phyloP scores from a whole-genome alignment of 2,888 invertebrate species.

The Drosophila colorata region DNA sequence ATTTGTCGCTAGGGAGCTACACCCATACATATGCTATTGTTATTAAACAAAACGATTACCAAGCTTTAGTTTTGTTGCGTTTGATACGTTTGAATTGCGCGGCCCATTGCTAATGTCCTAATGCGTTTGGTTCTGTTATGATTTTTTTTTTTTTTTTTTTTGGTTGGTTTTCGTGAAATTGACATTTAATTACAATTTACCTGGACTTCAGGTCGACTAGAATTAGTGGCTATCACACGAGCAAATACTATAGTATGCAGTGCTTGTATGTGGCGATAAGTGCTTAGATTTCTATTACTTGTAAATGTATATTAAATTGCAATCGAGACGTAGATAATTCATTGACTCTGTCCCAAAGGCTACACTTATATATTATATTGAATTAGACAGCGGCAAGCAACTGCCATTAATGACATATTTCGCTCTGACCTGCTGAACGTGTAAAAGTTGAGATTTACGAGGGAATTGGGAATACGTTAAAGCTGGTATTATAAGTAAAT shows the following conservation, averaged over 20 bases:
- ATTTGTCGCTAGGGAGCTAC: slow-evolving; percentile 31
- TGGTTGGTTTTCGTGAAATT: slow-evolving; percentile 53
- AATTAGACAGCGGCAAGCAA: slow-evolving; percentile 9
- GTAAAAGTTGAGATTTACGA: slow-evolving; percentile 5
- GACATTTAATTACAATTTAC: slow-evolving; percentile 70
- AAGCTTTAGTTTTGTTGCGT: slow-evolving; percentile 38
- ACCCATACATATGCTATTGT: slow-evolving; percentile 19
- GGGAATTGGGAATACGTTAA: slow-evolving; percentile 3
- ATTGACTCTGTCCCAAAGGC: slow-evolving; percentile 34
- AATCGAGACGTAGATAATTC: slow-evolving; percentile 38
- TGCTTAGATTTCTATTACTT: slow-evolving; percentile 48
- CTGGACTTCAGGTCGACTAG: slow-evolving; percentile 20
- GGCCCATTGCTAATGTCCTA: slow-evolving; percentile 56
- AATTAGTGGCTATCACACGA: slow-evolving; percentile 49
- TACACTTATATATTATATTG: slow-evolving; percentile 24
- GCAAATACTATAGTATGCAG: slow-evolving; percentile 15
- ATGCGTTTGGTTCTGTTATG: no score
- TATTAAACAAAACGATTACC: slow-evolving; percentile 52
- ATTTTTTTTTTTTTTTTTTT: slow-evolving; percentile 31
- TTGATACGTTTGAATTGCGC: slow-evolving; percentile 25
- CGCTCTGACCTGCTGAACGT: slow-evolving; percentile 3
- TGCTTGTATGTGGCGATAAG: slow-evolving; percentile 35
- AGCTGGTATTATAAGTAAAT: slow-evolving; percentile 5
- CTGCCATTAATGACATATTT: slow-evolving; percentile 26
- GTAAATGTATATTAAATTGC: slow-evolving; percentile 74